Evolutionary conservation across 2,797 vertebrate genomes (phyloP).

Genomic region (Micropoecilia bifurca): DNA sequence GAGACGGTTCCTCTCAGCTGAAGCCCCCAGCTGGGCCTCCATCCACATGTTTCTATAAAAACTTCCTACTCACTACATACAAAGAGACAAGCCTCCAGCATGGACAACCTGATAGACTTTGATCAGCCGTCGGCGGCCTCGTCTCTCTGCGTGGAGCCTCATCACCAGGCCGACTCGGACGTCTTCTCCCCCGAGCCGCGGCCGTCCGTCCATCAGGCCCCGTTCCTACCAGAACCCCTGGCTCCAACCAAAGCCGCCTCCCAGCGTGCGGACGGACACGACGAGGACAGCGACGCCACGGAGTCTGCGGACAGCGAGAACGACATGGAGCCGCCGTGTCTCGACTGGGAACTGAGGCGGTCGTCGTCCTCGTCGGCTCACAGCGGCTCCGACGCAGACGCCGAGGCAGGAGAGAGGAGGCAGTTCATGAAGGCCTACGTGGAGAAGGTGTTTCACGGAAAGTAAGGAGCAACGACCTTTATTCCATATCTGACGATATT

Average conservation of each 20-base stretch:
- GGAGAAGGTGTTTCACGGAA: slow-evolving; percentile 91
- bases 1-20: background rate
- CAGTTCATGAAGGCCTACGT: slow-evolving; percentile 92
- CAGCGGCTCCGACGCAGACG: slow-evolving; percentile 84
- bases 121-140: slow-evolving; percentile 70
- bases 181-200: slow-evolving; percentile 67
- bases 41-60: slow-evolving; percentile 23
- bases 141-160: slow-evolving; percentile 25
- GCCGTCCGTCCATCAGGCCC: slow-evolving; percentile 55
- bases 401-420: slow-evolving; percentile 76
- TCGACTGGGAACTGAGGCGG: slow-evolving; percentile 78
- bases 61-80: slow-evolving; percentile 4
- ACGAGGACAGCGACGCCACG: slow-evolving; percentile 88
- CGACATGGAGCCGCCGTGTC: slow-evolving; percentile 83
- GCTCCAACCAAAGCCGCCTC: slow-evolving; percentile 42
- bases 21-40: background rate
- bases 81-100: slow-evolving; percentile 48
- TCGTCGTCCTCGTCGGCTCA: slow-evolving; percentile 92
- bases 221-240: slow-evolving; percentile 66
- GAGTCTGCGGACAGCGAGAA: slow-evolving; percentile 96
- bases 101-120: slow-evolving; percentile 93
- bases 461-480: slow-evolving; percentile 75
- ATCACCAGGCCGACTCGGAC: slow-evolving; percentile 47
- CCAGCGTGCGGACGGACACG: slow-evolving; percentile 42
- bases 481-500: background rate